Conservation (phyloP, 2,113 vertebrate genomes). For the Heliornis fulica region DNA sequence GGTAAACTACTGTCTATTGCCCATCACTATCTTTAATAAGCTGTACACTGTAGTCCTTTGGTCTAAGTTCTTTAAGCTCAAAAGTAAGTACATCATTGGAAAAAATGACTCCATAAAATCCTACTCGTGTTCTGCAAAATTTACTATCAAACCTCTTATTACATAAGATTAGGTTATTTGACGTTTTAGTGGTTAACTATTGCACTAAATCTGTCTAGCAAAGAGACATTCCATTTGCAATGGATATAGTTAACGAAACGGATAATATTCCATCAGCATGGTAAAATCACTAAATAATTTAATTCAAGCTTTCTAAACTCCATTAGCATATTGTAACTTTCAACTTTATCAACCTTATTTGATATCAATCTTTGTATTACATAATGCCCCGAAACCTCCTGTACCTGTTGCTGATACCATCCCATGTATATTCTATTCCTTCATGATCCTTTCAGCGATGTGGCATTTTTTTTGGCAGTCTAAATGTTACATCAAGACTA, state of each 20-base stretch:
- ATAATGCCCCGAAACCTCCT: not conserved
- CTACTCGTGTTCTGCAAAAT: not conserved
- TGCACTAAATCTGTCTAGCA: not conserved
- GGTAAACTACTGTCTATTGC: not conserved
- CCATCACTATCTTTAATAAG: not conserved
- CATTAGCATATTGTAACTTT: not conserved
- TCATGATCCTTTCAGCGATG: not conserved
- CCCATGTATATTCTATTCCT: not conserved
- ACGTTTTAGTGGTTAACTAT: not conserved
- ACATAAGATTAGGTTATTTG: not conserved
- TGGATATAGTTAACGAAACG: not conserved
- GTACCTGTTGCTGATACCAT: not conserved
- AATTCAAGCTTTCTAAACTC: not conserved
- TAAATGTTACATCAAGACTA: not conserved
- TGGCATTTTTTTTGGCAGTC: not conserved
- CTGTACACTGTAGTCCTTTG: fast-evolving
- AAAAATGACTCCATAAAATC: not conserved
- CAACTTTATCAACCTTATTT: not conserved
- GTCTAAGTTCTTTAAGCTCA: not conserved
- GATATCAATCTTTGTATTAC: not conserved
- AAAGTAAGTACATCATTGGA: not conserved
- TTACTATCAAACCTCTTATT: not conserved
- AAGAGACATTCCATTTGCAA: not conserved
- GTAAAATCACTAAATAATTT: not conserved
- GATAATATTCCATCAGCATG: not conserved